Evolutionary conservation across 2,888 invertebrate genomes (phyloP).

Genomic region (Drosophila anomelani): DNA sequence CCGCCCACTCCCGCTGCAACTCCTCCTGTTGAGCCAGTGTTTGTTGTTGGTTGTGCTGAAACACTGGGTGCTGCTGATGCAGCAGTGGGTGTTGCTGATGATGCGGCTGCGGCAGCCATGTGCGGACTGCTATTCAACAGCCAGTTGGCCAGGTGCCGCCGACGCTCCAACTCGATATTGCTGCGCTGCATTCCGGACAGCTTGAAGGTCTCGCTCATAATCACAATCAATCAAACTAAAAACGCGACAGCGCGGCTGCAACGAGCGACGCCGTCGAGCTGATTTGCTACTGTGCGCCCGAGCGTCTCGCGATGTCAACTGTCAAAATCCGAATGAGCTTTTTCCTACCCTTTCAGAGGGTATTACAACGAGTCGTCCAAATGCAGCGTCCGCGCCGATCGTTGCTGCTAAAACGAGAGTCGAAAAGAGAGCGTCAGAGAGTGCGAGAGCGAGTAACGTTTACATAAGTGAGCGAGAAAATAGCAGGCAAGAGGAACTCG

Average conservation of each 20-base stretch:
- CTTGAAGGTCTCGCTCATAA: constrained; percentile 83
- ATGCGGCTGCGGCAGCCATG: constrained; percentile 82
- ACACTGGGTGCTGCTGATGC: constrained; percentile 49
- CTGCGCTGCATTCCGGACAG: constrained; percentile 84
- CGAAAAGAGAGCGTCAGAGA: constrained; percentile 34
- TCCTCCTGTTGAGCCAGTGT: constrained; percentile 43
- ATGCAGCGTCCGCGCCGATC: constrained; percentile 63
- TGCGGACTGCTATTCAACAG: constrained; percentile 85
- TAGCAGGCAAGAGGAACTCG: background rate
- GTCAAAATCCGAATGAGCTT: constrained; percentile 63
- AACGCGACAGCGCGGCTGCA: constrained; percentile 30
- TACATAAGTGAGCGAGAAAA: constrained; percentile 62
- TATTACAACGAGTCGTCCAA: constrained; percentile 50
- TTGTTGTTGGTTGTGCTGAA: constrained; percentile 41
- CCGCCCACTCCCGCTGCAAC: constrained; percentile 49
- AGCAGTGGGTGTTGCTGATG: constrained; percentile 49
- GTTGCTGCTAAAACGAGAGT: constrained; percentile 60
- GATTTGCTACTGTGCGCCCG: constrained; percentile 54
- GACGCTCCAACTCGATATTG: constrained; percentile 85
- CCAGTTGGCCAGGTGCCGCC: constrained; percentile 85
- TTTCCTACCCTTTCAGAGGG: constrained; percentile 17
- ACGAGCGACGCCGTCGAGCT: constrained; percentile 66
- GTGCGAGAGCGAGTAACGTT: constrained; percentile 56
- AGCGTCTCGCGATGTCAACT: constrained; percentile 71
- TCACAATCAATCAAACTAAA: constrained; percentile 35